Evolutionary conservation across 1,140 invertebrate genomes (phyloP), one percentile per base, ranked within the genome.

Genomic region (Caenorhabditis brenneri): DNA sequence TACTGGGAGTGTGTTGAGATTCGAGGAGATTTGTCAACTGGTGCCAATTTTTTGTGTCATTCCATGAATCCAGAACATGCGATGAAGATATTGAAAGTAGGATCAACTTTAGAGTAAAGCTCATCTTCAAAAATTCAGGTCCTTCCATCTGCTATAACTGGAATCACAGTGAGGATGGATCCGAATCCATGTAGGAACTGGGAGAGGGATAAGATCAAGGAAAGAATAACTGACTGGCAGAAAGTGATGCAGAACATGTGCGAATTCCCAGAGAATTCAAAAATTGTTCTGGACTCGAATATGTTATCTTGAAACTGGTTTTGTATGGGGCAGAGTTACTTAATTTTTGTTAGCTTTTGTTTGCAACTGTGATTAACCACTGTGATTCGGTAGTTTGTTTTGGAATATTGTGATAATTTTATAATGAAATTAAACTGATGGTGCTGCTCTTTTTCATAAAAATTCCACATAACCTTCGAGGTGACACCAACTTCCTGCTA

Each of bases 1-100:
- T 74, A 74, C 29, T 74, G 65, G 65, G 65, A 74, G 24, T 74
- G 65, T 74, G 65, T 74, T 33, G 65, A 74, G 19, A 74, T 74
- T 15, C 19, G 36, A 27, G 65, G 65, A 24, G 65, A 42, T 19
- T 5, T 74, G 33, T 74, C 65, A 2, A 74, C 15, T 12, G 65
- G 65, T 24, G 19, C 33, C 10, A 29, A 42, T 12, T 74, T 74
- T 24, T n/a, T 74, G 33, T 74, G 65, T 19, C 65, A 74, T 42
- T 74, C 65, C 2, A 42, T 24, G 36, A 74, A n/a, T 42, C 33
- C 33, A 24, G n/a, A 24, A 9, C 65, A 74, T 74, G 65, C 65
- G n/a, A 9, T 24, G 22, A 39, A 24, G 6, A 74, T 74, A 22
- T 42, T 74, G 10, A 74, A 74, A 36, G 65, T 74, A 31, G n/a